These are phyloP conservation scores for Periophthalmus magnuspinnatus DNA, from an alignment of 2,797 vertebrate species.

Conservation along the genomic window DNA sequence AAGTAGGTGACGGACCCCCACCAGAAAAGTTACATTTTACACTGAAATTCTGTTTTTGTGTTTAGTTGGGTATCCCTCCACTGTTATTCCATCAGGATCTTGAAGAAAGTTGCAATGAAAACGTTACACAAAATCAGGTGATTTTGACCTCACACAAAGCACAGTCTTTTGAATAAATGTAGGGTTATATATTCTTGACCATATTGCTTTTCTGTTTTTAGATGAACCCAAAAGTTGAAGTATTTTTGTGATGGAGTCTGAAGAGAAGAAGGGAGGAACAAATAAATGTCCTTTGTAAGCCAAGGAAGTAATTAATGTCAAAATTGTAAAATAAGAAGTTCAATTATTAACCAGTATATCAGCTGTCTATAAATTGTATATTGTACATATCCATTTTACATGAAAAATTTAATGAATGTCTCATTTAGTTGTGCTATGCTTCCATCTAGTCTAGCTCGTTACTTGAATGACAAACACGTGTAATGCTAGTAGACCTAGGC, in stretches of 20 bases:
- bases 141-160: background rate
- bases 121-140: background rate
- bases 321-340: background rate
- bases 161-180: background rate
- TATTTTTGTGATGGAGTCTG: background rate
- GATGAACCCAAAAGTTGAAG: background rate
- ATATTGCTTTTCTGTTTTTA: background rate
- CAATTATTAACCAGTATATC: background rate
- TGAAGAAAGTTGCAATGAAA: too few species aligned
- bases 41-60: background rate
- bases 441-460: background rate
- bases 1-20: too few species aligned
- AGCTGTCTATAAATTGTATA: background rate
- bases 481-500: too few species aligned
- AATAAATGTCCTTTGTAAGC: background rate
- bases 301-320: background rate
- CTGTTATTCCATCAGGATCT: constrained; percentile 69
- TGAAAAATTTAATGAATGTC: background rate
- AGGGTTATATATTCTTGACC: background rate
- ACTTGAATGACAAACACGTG: background rate
- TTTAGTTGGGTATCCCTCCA: constrained; percentile 73
- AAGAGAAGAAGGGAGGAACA: background rate
- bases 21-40: too few species aligned
- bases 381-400: background rate
- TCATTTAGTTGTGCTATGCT: background rate